Percentiles rank a stretch among this genome's conserved stretches.
Conservation (phyloP, 2,113 vertebrate species). For the Boleophthalmus pectinirostris region DNA sequence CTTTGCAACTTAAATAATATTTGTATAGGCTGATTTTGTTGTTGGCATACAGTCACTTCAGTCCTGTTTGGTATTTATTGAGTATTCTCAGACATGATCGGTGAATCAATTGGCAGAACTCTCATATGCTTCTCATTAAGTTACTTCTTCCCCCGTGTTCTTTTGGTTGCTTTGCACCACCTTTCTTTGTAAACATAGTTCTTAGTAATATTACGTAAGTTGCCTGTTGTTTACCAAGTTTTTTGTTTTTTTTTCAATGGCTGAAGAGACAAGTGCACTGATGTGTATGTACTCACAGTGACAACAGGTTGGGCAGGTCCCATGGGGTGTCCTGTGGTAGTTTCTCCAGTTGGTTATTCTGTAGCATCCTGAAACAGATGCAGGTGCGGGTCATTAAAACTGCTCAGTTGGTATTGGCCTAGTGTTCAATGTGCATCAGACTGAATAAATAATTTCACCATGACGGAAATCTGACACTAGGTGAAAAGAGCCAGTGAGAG, state of each 20-base stretch:
- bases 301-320: slow-evolving; percentile 91
- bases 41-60: too few relatives aligned
- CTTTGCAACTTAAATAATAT: not conserved
- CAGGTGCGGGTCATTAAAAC: slow-evolving; percentile 15
- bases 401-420: slow-evolving; percentile 14
- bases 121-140: too few relatives aligned
- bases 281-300: slow-evolving; percentile 84
- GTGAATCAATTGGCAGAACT: too few relatives aligned
- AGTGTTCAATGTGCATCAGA: slow-evolving; percentile 25
- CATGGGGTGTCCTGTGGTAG: slow-evolving; percentile 88
- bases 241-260: slow-evolving; percentile 32
- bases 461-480: slow-evolving; percentile 68
- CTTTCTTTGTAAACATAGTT: too few relatives aligned
- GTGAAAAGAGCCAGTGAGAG: slow-evolving; percentile 54
- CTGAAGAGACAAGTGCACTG: slow-evolving; percentile 39
- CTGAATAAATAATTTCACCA: slow-evolving; percentile 57
- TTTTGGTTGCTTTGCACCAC: not conserved
- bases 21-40: too few relatives aligned
- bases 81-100: too few relatives aligned
- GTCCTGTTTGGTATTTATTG: too few relatives aligned
- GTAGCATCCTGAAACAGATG: slow-evolving; percentile 86
- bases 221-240: not conserved
- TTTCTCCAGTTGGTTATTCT: slow-evolving; percentile 89
- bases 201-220: not conserved
- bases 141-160: not conserved